Evolutionary conservation across 2,888 invertebrate species (phyloP).

Genomic region (Dorcus hopei): DNA sequence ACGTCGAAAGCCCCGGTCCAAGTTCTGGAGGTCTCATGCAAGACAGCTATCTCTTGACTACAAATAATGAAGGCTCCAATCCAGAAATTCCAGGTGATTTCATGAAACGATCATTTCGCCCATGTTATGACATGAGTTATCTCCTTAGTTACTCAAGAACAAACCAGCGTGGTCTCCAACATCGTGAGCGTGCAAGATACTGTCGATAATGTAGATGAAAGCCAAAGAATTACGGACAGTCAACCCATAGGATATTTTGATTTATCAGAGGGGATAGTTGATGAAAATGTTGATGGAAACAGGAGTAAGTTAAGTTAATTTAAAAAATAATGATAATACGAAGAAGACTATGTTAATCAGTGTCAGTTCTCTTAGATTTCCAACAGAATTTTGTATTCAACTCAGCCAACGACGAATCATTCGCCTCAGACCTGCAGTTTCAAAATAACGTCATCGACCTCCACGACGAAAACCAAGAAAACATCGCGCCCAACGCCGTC

Average conservation of each 20-base stretch:
- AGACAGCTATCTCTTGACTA: slow-evolving; percentile 22
- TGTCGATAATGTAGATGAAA: too few relatives aligned
- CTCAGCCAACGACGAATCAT: slow-evolving; percentile 9
- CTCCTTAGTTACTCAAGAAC: too few relatives aligned
- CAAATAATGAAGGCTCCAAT: slow-evolving; percentile 6
- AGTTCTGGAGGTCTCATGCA: slow-evolving; percentile 25
- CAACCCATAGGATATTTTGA: slow-evolving; percentile 13
- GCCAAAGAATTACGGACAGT: too few relatives aligned
- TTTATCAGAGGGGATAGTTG: slow-evolving; percentile 4
- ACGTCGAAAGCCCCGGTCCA: slow-evolving; percentile 45
- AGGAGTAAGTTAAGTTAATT: background rate
- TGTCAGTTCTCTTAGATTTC: background rate
- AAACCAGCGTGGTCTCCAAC: too few relatives aligned
- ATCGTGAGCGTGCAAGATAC: too few relatives aligned
- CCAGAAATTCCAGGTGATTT: background rate
- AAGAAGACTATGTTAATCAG: too few relatives aligned
- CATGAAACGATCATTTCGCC: background rate
- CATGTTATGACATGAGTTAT: too few relatives aligned
- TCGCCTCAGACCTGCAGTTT: slow-evolving; percentile 15
- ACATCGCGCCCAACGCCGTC: slow-evolving; percentile 7
- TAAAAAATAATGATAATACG: background rate
- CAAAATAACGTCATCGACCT: slow-evolving; percentile 11
- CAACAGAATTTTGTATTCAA: slow-evolving; percentile 8
- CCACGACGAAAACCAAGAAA: slow-evolving; percentile 10
- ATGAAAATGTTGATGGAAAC: slow-evolving; percentile 5